Conservation (phyloP, 2,888 invertebrate species). For the Rapana venosa region DNA sequence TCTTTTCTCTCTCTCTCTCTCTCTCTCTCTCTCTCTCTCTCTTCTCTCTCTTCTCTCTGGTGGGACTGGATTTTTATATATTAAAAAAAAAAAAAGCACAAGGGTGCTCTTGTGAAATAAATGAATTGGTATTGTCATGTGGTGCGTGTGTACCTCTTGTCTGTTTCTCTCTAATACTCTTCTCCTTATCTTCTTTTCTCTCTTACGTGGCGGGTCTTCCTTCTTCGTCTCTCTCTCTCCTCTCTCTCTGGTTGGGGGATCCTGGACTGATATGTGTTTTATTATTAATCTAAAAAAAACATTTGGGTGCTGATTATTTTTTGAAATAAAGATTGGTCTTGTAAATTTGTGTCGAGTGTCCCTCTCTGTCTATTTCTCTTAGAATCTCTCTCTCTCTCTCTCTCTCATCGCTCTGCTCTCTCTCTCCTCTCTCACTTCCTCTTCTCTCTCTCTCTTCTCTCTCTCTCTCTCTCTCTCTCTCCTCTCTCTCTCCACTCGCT, state of each 20-base stretch:
- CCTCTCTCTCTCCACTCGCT: not conserved
- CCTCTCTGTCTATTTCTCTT: not conserved
- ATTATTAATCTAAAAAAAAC: no score
- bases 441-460: not conserved
- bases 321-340: not conserved
- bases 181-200: not conserved
- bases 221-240: not conserved
- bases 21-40: conserved; percentile 4
- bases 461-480: conserved; percentile 1
- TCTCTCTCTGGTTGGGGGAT: no score
- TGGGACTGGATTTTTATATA: no score
- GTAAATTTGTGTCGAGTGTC: not conserved
- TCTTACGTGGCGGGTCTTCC: not conserved
- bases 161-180: not conserved
- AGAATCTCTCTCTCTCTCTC: not conserved
- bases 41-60: no score
- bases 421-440: not conserved
- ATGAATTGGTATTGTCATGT: no score
- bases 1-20: no score
- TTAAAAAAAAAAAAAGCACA: no score
- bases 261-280: no score
- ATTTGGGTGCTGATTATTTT: no score
- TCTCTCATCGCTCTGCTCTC: not conserved
- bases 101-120: no score
- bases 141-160: not conserved